Conservation (phyloP, 2,113 vertebrate species). For the Boulengeromyrus knoepffleri region DNA sequence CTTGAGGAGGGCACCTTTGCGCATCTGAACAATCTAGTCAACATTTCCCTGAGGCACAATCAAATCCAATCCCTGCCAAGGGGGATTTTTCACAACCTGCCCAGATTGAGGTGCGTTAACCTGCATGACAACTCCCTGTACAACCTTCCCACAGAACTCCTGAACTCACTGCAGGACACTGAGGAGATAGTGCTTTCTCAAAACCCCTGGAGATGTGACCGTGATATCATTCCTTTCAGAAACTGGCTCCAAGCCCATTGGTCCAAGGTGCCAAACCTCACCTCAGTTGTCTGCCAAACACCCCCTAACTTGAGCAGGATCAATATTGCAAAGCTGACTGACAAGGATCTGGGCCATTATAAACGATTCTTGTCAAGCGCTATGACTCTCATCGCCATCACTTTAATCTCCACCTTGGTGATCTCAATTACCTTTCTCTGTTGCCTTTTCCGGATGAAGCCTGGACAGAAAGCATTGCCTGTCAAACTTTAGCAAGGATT, state of each 20-base stretch:
- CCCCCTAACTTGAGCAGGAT: constrained; percentile 51
- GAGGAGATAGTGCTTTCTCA: constrained; percentile 65
- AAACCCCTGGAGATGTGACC: constrained; percentile 86
- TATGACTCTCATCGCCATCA: constrained; percentile 39
- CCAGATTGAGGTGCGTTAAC: constrained; percentile 60
- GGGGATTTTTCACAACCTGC: constrained; percentile 60
- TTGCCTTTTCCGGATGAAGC: constrained; percentile 48
- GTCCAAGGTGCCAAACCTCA: constrained; percentile 56
- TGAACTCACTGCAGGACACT: constrained; percentile 58
- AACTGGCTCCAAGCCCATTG: constrained; percentile 67
- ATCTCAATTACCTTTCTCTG: constrained; percentile 45
- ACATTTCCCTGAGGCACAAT: constrained; percentile 82
- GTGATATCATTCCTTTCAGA: constrained; percentile 65
- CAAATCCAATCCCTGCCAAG: constrained; percentile 60
- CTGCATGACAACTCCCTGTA: constrained; percentile 73
- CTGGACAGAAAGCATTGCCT: constrained; percentile 43
- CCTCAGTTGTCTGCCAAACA: constrained; percentile 57
- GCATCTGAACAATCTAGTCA: constrained; percentile 64
- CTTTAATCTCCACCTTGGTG: constrained; percentile 43
- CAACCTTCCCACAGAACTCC: constrained; percentile 63
- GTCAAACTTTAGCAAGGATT: background rate
- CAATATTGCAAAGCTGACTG: constrained; percentile 44
- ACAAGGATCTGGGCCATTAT: constrained; percentile 32
- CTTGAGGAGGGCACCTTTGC: constrained; percentile 62
- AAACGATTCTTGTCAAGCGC: background rate